Base-by-base conservation (phyloP, 1,140 invertebrate genomes). In the Caenorhabditis brenneri region DNA sequence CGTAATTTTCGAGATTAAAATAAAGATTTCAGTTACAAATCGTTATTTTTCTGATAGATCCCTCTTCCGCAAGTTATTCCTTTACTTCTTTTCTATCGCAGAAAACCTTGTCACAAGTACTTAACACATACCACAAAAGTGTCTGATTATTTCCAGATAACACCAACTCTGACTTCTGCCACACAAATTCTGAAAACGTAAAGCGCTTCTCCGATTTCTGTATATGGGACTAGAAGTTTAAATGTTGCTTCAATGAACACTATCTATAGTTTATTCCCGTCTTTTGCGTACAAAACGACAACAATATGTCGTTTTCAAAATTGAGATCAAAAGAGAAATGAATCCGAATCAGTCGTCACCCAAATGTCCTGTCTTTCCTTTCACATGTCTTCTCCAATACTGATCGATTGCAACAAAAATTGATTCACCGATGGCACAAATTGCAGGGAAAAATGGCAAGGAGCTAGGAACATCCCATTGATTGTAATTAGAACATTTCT, bases 341-440 rank as follows among this genome's bases (percentile, higher is more conserved):
- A 74, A 46, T 46, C 15, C 6, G 6, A 74, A 12, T 74, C n/a
- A 74, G 10, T 74, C 65, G 29, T 74, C 33, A 22, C 65, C 65
- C 65, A 74, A 74, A 74, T 74, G 65, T 19, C 65, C 65, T 22
- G 65, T 74, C n/a, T 74, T 74, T 74, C 65, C 65, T 46, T 74
- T 46, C 0, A 42, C n/a, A 74, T 74, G 36, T 39, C 48, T 1
- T 58, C 79, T 79, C 36, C 39, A 83, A 79, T 74, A 60, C 24
- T 83, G 82, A 79, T 84, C 79, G 22, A 74, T 16, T 49, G 29
- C 55, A 1, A 84, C 42, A 39, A 80, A 84, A 36, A 84, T 53
- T 19, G 80, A 53, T 49, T 84, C 83, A 31, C 79, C 83, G 2
- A 84, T 51, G 42, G 83, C 83, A 36, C 83, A 84, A 27, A 84